Conservation (phyloP, 2,888 invertebrate genomes). For the Gonocerus acuteangulatus region DNA sequence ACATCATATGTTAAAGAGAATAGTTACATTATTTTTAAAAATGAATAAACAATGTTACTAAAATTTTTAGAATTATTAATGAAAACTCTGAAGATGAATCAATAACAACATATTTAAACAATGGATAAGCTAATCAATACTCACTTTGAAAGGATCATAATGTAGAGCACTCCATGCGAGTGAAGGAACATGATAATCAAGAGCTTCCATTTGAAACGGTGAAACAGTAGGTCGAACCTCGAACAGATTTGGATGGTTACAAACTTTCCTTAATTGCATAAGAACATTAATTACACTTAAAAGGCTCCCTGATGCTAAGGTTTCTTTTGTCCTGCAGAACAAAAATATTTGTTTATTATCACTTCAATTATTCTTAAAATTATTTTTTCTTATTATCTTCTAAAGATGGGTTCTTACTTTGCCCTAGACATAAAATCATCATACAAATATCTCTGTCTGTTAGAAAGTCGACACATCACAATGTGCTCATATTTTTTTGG, state of each 20-base stretch:
- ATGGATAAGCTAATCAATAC: no score
- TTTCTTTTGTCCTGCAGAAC: conserved; percentile 75
- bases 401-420: no score
- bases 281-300: conserved; percentile 91
- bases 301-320: conserved; percentile 84
- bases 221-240: conserved; percentile 92
- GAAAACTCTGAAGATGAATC: no score
- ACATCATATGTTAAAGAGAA: no score
- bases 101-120: no score
- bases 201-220: conserved; percentile 80
- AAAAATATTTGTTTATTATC: no score
- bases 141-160: conserved; percentile 66
- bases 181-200: conserved; percentile 63
- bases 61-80: no score
- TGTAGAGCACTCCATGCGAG: conserved; percentile 61
- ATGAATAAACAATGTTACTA: no score
- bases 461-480: conserved; percentile 85
- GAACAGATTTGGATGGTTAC: conserved; percentile 96
- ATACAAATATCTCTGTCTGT: conserved; percentile 92
- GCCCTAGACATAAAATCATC: conserved; percentile 98
- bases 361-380: no score
- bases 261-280: conserved; percentile 95
- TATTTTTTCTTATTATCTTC: no score
- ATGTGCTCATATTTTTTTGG: conserved; percentile 95
- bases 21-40: no score